Evolutionary conservation across 2,113 vertebrate genomes (phyloP).

Genomic region (Sylvicapra grimmia): DNA sequence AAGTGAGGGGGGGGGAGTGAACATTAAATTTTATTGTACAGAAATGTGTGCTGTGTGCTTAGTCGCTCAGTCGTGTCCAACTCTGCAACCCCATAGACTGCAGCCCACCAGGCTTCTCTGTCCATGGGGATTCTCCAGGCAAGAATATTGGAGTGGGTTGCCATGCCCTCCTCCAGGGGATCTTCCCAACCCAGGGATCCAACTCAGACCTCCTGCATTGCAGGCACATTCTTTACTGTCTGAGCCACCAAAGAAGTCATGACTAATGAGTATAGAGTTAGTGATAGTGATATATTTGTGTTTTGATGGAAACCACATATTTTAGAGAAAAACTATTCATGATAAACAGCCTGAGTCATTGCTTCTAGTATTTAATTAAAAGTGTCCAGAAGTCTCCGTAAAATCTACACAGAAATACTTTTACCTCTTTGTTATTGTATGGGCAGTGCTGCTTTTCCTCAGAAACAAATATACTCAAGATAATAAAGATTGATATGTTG

Average conservation of each 20-base stretch:
- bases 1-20: background rate
- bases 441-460: background rate
- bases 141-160: background rate
- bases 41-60: background rate
- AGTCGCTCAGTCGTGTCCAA: background rate
- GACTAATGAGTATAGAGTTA: background rate
- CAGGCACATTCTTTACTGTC: background rate
- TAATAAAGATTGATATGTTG: background rate
- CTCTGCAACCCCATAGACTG: background rate
- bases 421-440: background rate
- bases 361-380: constrained; percentile 23
- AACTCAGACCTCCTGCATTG: background rate
- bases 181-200: background rate
- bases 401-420: background rate
- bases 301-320: background rate
- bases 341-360: constrained; percentile 5
- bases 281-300: background rate
- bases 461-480: background rate
- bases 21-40: background rate
- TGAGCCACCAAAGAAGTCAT: background rate
- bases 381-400: background rate
- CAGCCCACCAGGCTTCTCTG: background rate
- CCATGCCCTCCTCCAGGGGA: background rate
- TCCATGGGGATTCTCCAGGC: background rate
- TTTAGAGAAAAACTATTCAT: background rate